Evolutionary conservation across 1,140 invertebrate genomes (phyloP).

Genomic region (Orussus abietinus): DNA sequence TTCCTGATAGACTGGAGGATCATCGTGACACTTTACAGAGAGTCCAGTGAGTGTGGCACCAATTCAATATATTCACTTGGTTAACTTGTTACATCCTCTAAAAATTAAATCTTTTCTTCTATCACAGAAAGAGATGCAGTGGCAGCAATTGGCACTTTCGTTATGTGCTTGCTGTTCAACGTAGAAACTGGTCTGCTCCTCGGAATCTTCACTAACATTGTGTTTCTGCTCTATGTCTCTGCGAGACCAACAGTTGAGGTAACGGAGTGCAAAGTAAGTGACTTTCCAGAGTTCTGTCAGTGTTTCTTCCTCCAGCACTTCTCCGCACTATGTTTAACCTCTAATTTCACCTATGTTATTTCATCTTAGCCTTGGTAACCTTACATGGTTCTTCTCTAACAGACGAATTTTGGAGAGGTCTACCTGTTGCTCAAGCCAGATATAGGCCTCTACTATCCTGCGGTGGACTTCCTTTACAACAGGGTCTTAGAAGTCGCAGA

Average conservation of each 20-base stretch:
- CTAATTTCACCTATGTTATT: constrained; percentile 2
- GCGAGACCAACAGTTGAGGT: constrained; percentile 47
- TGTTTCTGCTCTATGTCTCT: constrained; percentile 59
- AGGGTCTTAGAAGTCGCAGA: constrained; percentile 50
- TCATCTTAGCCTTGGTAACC: constrained; percentile 4
- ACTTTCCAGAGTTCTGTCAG: constrained; percentile 10
- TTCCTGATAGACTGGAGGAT: constrained; percentile 66
- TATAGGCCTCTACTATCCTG: constrained; percentile 64
- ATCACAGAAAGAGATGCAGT: constrained; percentile 61
- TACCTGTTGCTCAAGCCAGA: constrained; percentile 59
- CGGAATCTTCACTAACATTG: constrained; percentile 59
- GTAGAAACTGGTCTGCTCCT: constrained; percentile 67
- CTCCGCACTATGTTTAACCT: background rate
- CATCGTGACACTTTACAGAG: constrained; percentile 60
- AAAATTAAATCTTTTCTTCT: constrained; percentile 12
- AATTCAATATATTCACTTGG: constrained; percentile 5
- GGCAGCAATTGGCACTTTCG: constrained; percentile 58
- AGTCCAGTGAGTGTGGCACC: constrained; percentile 59
- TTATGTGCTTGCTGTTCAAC: constrained; percentile 56
- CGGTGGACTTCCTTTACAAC: constrained; percentile 57
- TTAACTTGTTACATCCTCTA: background rate
- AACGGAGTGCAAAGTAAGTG: constrained; percentile 39
- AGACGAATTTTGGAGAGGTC: constrained; percentile 39
- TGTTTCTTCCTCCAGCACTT: constrained; percentile 1
- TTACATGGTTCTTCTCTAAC: constrained; percentile 3